Base-by-base conservation (phyloP, 2,888 invertebrate species). In the Plebejus melissa region DNA sequence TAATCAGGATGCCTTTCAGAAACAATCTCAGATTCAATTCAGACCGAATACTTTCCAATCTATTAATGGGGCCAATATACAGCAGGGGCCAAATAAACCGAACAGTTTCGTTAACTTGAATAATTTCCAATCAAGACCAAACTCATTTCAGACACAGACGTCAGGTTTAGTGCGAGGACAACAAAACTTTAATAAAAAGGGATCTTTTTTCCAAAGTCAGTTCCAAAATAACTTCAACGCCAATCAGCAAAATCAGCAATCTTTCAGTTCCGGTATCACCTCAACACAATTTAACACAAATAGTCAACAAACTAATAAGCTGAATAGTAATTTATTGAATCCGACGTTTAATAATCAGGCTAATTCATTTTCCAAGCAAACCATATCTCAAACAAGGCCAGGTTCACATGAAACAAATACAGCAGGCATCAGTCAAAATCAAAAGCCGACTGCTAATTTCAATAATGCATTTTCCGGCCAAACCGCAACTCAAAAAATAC, bases 241-340 rank as follows among this genome's bases (percentile, higher is more conserved):
- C 5, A 65, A 65, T 60, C 22, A 60, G 28, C 60, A 60, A 28
- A 65, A 32, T 65, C 65, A 65, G 32, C 65, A 65, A 36, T 36
- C 13, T 65, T 65, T 65, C 16, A 65, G 32, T 65, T 36, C 65
- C 7, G 32, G 36, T 16, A 36, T 32, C 13, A 65, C 5, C 32
- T 32, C 32, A 13, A 65, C 65, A 65, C 65, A 65, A 65, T 65
- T 36, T 65, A 65, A 65, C 16, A 4, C 65, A 13, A 65, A 65
- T 36, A 13, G 16, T 11, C 65, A 65, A 65, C 16, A 65, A 36
- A 6, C 32, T 5, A 36, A 65, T 65, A 65, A 7, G 5, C 32
- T 4, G 16, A 11, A 32, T 65, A 36, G 1, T 13, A 36, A 32
- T 65, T 36, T 65, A 65, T 13, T 4, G 13, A 65, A 32, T 65